Conservation (phyloP, 1,140 invertebrate species). For the Notospermus geniculatus region DNA sequence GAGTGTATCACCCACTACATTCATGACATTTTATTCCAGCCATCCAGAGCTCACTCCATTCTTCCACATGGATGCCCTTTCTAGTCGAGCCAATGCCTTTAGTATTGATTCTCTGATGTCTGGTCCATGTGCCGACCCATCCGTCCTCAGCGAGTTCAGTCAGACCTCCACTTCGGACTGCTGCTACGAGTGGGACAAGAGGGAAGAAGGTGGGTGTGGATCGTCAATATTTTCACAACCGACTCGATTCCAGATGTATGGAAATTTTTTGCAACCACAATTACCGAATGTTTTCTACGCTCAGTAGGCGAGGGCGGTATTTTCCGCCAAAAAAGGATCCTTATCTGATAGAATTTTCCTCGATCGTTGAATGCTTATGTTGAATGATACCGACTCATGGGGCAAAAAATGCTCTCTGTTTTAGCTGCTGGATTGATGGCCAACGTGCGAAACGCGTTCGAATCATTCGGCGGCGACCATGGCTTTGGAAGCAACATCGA, state of each 20-base stretch:
- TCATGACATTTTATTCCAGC: not conserved
- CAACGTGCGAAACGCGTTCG: slow-evolving; percentile 32
- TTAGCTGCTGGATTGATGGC: slow-evolving; percentile 34
- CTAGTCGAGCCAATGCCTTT: slow-evolving; percentile 41
- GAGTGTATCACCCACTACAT: too few relatives aligned
- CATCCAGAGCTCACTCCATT: not conserved
- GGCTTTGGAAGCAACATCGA: not conserved
- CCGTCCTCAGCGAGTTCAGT: slow-evolving; percentile 11
- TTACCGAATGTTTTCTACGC: too few relatives aligned
- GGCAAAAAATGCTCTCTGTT: slow-evolving; percentile 15
- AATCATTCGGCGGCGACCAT: slow-evolving; percentile 26
- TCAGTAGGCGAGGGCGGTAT: too few relatives aligned
- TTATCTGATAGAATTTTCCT: too few relatives aligned
- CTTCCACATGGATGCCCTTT: slow-evolving; percentile 23
- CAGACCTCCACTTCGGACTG: slow-evolving; percentile 34
- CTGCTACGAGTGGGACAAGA: slow-evolving; percentile 38
- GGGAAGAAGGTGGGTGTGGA: slow-evolving; percentile 37
- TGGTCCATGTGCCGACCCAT: slow-evolving; percentile 29
- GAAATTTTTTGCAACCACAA: too few relatives aligned
- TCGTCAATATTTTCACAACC: too few relatives aligned
- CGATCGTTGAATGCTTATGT: too few relatives aligned
- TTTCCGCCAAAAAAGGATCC: too few relatives aligned
- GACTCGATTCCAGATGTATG: too few relatives aligned
- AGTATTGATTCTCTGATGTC: slow-evolving; percentile 45
- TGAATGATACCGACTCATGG: too few relatives aligned